Percentiles rank a stretch among this genome's conserved stretches.
phyloP scores from a whole-genome alignment of 1,140 invertebrate species.

The Mycetomoellerius zeteki region DNA sequence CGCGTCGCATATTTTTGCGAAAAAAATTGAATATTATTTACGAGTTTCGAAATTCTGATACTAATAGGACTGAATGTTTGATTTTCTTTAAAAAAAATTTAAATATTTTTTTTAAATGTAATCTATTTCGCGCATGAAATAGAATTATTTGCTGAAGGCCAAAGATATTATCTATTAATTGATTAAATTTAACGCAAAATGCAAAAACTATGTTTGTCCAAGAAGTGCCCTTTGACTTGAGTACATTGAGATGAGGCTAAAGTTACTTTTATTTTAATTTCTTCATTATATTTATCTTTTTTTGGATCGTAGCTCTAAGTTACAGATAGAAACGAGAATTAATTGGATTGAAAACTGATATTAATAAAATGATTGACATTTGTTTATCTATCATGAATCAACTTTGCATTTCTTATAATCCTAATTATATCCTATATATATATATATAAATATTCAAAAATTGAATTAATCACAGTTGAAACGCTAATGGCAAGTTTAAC shows the following conservation, averaged over 20 bases:
- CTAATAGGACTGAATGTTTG: neutral
- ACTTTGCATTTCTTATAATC: neutral
- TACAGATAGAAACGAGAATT: neutral
- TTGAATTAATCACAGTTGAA: neutral
- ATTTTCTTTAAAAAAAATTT: neutral
- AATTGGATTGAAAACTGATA: neutral
- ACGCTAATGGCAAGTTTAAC: neutral
- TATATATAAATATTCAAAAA: constrained; percentile 11
- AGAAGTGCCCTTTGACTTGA: neutral
- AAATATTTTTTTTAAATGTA: neutral
- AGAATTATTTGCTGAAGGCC: neutral
- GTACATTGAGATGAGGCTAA: neutral
- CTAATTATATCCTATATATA: neutral
- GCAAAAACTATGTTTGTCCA: neutral
- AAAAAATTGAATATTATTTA: neutral
- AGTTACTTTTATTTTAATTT: neutral
- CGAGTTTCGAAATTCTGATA: neutral
- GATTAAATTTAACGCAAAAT: constrained; percentile 17
- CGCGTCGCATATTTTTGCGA: constrained; percentile 52
- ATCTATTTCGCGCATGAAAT: neutral
- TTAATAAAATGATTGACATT: neutral
- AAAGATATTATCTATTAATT: neutral
- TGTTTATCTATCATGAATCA: constrained; percentile 12
- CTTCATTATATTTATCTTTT: neutral
- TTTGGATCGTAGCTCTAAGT: neutral